Conservation (phyloP, 2,797 vertebrate species). For the Chanos chanos region DNA sequence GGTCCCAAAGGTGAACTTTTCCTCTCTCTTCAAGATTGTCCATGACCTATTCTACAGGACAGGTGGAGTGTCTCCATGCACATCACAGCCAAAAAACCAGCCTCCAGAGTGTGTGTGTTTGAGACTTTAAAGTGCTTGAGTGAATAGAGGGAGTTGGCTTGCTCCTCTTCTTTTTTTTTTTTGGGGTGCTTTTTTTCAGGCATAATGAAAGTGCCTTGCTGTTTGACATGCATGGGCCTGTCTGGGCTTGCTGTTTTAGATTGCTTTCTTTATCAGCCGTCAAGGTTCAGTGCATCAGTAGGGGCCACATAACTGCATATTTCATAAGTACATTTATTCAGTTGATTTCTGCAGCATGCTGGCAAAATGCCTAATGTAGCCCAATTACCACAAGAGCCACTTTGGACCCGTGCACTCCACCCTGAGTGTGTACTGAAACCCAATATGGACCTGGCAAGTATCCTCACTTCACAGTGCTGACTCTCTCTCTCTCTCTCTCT, state of each 20-base stretch:
- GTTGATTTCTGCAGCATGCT: slow-evolving; percentile 46
- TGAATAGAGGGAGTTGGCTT: too few relatives aligned
- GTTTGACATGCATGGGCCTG: slow-evolving; percentile 18
- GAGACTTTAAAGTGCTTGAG: too few relatives aligned
- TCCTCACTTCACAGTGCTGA: neutral
- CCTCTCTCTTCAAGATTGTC: neutral
- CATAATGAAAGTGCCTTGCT: slow-evolving; percentile 6
- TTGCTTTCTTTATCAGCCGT: slow-evolving; percentile 34
- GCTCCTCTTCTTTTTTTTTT: neutral
- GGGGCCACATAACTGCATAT: slow-evolving; percentile 46
- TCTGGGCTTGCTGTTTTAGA: slow-evolving; percentile 15
- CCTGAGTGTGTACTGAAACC: slow-evolving; percentile 23
- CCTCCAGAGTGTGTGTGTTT: neutral
- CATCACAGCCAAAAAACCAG: neutral
- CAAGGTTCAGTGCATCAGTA: slow-evolving; percentile 27
- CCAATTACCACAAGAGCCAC: slow-evolving; percentile 40
- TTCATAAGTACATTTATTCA: slow-evolving; percentile 56
- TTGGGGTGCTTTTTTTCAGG: slow-evolving; percentile 3
- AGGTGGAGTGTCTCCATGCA: neutral
- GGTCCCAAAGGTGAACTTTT: neutral
- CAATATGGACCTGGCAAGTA: slow-evolving; percentile 20
- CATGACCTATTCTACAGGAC: neutral
- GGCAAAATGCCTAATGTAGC: slow-evolving; percentile 42
- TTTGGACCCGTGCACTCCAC: slow-evolving; percentile 14
- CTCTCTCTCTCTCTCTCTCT: neutral